A percentile compares a stretch with the other conserved stretches of the same genome.
Evolutionary conservation across 1,140 invertebrate species (phyloP).

Genomic region (honey bee (Apis mellifera)): DNA sequence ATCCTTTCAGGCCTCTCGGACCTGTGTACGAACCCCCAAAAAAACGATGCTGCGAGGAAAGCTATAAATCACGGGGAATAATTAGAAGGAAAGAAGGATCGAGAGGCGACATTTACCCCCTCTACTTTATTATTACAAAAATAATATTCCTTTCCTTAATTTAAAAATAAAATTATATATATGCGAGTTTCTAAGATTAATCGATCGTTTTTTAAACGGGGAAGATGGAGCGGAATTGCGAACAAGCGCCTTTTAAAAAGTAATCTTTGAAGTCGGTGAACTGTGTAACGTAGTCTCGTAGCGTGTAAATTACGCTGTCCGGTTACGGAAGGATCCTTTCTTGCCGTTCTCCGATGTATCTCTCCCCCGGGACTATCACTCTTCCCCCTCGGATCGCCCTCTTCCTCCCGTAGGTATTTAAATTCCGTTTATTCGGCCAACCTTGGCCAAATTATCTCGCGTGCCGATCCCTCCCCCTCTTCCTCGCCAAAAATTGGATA

Average conservation of each 20-base stretch:
- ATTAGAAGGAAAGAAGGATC: slow-evolving; percentile 6
- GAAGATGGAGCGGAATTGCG: background rate
- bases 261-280: slow-evolving; percentile 66
- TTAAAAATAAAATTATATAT: too few species aligned
- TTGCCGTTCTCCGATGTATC: slow-evolving; percentile 62
- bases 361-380: slow-evolving; percentile 70
- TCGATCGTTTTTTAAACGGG: background rate
- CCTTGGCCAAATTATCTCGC: slow-evolving; percentile 46
- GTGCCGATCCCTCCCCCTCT: background rate
- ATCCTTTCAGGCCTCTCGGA: slow-evolving; percentile 27
- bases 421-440: slow-evolving; percentile 69
- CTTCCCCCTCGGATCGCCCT: slow-evolving; percentile 57
- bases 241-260: slow-evolving; percentile 50
- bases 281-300: slow-evolving; percentile 64
- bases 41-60: slow-evolving; percentile 1
- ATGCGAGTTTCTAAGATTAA: background rate
- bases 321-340: slow-evolving; percentile 63
- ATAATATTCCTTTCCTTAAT: too few species aligned
- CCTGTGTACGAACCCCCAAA: slow-evolving; percentile 11
- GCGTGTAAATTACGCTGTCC: slow-evolving; percentile 70
- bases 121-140: background rate
- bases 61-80: slow-evolving; percentile 35
- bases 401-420: slow-evolving; percentile 66
- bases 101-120: too few species aligned
- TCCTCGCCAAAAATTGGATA: too few species aligned